Percentiles rank a stretch among this genome's conserved stretches.
Evolutionary conservation across 1,140 invertebrate species (phyloP).

Genomic region (Caerostris extrusa): DNA sequence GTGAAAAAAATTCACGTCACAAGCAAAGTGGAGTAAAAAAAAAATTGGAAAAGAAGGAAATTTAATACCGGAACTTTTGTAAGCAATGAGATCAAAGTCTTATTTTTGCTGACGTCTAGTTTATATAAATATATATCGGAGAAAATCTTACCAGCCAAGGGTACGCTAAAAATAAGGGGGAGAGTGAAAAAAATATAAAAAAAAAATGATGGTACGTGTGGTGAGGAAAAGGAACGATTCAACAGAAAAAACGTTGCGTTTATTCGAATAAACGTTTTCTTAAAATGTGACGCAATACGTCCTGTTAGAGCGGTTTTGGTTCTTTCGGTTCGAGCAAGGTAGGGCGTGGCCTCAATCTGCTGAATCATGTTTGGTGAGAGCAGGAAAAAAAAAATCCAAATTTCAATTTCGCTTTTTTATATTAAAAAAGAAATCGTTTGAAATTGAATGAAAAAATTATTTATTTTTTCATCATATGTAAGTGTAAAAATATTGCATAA

Average conservation of each 20-base stretch:
- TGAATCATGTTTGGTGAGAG: slow-evolving; percentile 16
- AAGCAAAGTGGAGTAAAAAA: slow-evolving; percentile 44
- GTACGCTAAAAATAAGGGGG: background rate
- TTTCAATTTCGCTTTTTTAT: background rate
- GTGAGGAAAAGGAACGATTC: background rate
- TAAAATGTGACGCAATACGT: slow-evolving; percentile 66
- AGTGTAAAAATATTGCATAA: too few species aligned
- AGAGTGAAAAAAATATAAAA: slow-evolving; percentile 23
- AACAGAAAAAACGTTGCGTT: slow-evolving; percentile 44
- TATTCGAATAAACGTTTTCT: slow-evolving; percentile 70
- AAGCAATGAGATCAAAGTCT: slow-evolving; percentile 74
- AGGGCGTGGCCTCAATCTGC: slow-evolving; percentile 29
- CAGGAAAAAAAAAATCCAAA: background rate
- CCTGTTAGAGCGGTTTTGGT: background rate
- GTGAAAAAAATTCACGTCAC: slow-evolving; percentile 45
- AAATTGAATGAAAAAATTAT: background rate
- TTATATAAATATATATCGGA: slow-evolving; percentile 74
- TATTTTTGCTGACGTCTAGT: slow-evolving; percentile 76
- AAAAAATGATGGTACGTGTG: slow-evolving; percentile 24
- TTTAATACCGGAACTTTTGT: slow-evolving; percentile 77
- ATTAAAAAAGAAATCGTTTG: background rate
- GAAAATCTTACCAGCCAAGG: background rate
- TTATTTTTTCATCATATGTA: background rate
- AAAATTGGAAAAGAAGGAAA: slow-evolving; percentile 56
- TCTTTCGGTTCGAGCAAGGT: too few species aligned